Evolutionary conservation across 2,888 invertebrate genomes (phyloP).

Genomic region (Ophion costatus): DNA sequence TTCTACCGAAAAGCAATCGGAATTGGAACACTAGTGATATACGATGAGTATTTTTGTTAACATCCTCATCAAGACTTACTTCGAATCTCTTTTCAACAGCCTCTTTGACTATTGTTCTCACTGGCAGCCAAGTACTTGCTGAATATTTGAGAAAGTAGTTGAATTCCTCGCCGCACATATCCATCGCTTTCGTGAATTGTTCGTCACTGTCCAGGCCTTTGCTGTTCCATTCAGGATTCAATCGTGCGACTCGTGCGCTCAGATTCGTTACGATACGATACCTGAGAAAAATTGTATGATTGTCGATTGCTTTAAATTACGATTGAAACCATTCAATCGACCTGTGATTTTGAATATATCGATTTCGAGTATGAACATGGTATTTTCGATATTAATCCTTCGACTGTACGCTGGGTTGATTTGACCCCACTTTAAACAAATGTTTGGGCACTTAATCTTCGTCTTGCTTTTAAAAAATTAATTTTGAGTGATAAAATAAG

Average conservation of each 20-base stretch:
- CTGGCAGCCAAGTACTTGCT: conserved; percentile 93
- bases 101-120: conserved; percentile 89
- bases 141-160: conserved; percentile 85
- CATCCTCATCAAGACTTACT: conserved; percentile 78
- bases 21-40: not conserved
- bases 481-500: no score
- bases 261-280: conserved; percentile 93
- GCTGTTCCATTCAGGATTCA: conserved; percentile 95
- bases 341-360: no score
- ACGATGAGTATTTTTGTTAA: not conserved
- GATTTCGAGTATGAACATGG: no score
- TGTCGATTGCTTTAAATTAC: not conserved
- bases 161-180: conserved; percentile 92
- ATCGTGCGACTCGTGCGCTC: conserved; percentile 89
- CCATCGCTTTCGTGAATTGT: conserved; percentile 91
- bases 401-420: no score
- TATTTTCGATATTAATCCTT: no score
- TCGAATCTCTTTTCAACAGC: conserved; percentile 89
- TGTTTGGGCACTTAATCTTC: no score
- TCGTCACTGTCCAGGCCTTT: conserved; percentile 85
- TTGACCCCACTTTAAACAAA: no score
- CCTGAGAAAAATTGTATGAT: conserved; percentile 70
- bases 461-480: no score
- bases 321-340: no score
- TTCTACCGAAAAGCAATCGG: not conserved